Conservation (phyloP, 2,797 vertebrate species). For the Cyclopterus lumpus region DNA sequence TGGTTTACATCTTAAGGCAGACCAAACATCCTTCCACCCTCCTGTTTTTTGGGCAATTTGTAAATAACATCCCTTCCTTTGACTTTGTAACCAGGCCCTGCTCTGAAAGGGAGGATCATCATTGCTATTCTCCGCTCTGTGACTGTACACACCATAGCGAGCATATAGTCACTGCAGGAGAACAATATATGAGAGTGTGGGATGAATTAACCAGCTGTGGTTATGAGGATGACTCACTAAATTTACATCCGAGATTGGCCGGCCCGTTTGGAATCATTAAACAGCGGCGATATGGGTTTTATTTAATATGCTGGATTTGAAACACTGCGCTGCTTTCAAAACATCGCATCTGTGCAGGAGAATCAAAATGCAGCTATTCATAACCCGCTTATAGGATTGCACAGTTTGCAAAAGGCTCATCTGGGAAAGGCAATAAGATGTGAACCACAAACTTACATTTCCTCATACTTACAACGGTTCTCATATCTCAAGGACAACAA, state of each 20-base stretch:
- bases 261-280: constrained; percentile 47
- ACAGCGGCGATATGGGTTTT: constrained; percentile 35
- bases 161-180: constrained; percentile 32
- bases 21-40: not conserved
- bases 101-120: constrained; percentile 34
- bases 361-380: constrained; percentile 41
- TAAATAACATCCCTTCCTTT: not conserved
- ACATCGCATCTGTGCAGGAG: constrained; percentile 16
- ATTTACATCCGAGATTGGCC: constrained; percentile 44
- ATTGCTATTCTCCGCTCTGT: constrained; percentile 40
- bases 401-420: constrained; percentile 25
- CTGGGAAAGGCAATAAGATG: constrained; percentile 20
- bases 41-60: not conserved
- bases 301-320: constrained; percentile 38
- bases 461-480: not conserved
- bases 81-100: not conserved
- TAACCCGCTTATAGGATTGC: constrained; percentile 18
- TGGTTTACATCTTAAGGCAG: not conserved
- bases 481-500: not conserved
- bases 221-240: constrained; percentile 57
- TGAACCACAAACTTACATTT: constrained; percentile 1
- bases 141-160: not conserved
- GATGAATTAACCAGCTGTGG: constrained; percentile 54
- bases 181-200: constrained; percentile 34
- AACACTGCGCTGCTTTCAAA: constrained; percentile 28